phyloP scores from a whole-genome alignment of 2,888 invertebrate genomes.

The Melinaea menophilus region DNA sequence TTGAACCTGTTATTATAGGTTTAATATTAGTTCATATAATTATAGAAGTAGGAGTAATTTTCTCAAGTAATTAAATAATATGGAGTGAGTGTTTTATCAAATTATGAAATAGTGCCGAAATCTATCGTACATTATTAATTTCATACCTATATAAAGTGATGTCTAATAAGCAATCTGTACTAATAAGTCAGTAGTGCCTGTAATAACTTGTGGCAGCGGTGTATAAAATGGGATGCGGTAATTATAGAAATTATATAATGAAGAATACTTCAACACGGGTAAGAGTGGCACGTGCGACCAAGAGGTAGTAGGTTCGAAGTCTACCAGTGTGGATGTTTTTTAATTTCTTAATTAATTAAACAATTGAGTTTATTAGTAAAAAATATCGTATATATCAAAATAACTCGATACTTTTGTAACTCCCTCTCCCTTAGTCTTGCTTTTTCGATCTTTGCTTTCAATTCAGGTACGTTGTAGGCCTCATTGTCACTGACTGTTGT shows the following conservation, averaged over 20 bases:
- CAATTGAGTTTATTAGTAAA: slow-evolving; percentile 1
- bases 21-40: not conserved
- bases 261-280: no score
- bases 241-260: no score
- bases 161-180: no score
- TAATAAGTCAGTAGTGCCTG: no score
- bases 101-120: no score
- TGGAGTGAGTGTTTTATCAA: no score
- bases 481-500: slow-evolving; percentile 54
- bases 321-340: not conserved
- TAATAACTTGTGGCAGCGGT: no score
- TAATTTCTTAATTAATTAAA: not conserved
- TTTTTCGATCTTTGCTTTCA: slow-evolving; percentile 56
- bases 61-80: no score
- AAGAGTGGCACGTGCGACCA: no score
- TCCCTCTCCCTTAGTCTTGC: slow-evolving; percentile 58
- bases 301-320: not conserved
- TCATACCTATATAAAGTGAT: no score
- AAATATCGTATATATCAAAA: slow-evolving; percentile 22
- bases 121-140: no score
- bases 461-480: slow-evolving; percentile 49
- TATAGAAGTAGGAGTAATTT: not conserved
- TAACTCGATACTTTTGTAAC: slow-evolving; percentile 48
- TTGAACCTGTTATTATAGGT: slow-evolving; percentile 52
- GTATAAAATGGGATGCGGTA: no score